phyloP scores from a whole-genome alignment of 2,888 invertebrate species.

The Orthosia cruda region DNA sequence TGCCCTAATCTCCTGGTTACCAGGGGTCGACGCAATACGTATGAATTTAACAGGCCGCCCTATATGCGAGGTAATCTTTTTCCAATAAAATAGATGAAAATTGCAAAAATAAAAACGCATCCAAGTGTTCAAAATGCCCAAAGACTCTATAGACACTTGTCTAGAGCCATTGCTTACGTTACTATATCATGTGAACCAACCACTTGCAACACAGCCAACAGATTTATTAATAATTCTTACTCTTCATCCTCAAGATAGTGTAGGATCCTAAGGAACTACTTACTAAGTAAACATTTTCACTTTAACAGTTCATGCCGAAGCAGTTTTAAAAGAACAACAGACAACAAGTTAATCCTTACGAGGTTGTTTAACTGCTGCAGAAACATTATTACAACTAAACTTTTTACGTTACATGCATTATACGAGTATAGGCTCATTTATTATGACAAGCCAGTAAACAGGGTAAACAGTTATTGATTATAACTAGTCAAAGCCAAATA shows the following conservation, averaged over 20 bases:
- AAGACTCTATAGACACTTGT: no score
- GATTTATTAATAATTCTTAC: not conserved
- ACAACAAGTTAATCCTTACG: not conserved
- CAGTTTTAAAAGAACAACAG: constrained; percentile 35
- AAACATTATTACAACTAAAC: constrained; percentile 5
- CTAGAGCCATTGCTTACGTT: not conserved
- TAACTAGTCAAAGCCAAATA: no score
- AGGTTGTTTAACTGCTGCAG: not conserved
- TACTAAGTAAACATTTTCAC: constrained; percentile 17
- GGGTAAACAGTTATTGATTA: no score
- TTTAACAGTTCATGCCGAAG: not conserved
- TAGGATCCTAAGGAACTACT: constrained; percentile 11
- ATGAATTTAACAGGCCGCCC: no score
- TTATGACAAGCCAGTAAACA: no score
- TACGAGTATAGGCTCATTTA: no score
- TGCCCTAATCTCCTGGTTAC: no score
- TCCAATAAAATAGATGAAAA: no score
- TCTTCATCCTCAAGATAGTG: not conserved
- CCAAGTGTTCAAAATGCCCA: no score
- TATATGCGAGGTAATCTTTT: no score
- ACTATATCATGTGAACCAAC: not conserved
- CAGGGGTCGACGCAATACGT: no score
- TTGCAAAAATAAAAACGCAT: no score
- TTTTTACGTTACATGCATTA: not conserved
- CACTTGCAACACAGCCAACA: not conserved